Evolutionary conservation across 2,797 vertebrate species (phyloP), one percentile per base, ranked within the genome.

Genomic region (Sebastiscus tertius): DNA sequence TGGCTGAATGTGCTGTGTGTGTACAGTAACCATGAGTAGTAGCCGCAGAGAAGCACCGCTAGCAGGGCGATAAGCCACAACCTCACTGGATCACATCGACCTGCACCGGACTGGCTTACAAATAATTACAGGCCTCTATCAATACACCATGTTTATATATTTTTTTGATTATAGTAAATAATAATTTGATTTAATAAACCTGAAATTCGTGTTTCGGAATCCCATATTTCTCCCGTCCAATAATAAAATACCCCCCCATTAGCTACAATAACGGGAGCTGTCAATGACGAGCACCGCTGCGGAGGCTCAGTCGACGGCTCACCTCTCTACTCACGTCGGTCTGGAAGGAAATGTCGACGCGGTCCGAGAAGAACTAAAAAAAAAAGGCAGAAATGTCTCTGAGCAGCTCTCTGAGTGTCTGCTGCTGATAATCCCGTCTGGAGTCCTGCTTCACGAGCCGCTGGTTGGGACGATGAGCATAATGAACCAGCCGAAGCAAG

Each of bases 341-440:
- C 42, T 10, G 18, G 24, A 22, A 5, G n/a, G 14, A 31, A 13
- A 24, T 4, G 46, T 29, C n/a, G 65, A 14, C 2, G 10, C 11
- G 16, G 61, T 77, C 18, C 70, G 20, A 62, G 55, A 24, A 10
- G 14, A 72, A 34, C 10, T n/a, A 7, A 12, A 72, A 31, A 8
- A 18, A 18, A 2, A 2, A 27, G 18, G 18, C 24, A 16, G 24
- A 62, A 46, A 72, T 60, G 3, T 58, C 9, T 7, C 10, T 4
- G 20, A 5, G 27, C 49, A 16, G 56, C 33, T 39, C 75, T 33
- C 27, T 34, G 33, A 42, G 68, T 20, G 72, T 79, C 82, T 59
- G 79, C 46, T 1, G 24, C 2, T 71, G 46, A 61, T 91, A 87
- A 91, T 91, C 88, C 88, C 1, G 81, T 87, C 83, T 77, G 79